A percentile compares a stretch with the other conserved stretches of the same genome.
phyloP scores from a whole-genome alignment of 1,140 invertebrate species.

The Akabosia matsudoensis region DNA sequence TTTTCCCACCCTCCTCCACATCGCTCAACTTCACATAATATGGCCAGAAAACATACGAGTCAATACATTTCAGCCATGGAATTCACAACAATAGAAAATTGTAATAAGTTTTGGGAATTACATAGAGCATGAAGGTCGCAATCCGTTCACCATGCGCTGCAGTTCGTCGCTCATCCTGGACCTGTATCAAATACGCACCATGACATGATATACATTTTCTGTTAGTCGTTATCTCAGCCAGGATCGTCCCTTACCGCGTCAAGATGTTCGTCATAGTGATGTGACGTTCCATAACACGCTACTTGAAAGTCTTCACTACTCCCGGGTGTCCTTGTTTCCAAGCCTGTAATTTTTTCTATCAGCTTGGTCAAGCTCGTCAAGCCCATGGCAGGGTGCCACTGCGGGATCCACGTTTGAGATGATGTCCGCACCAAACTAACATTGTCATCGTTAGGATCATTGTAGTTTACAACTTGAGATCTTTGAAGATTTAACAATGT shows the following conservation, averaged over 20 bases:
- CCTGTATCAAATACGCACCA: neutral
- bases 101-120: conserved; percentile 1
- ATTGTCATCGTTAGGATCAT: neutral
- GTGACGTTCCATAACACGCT: neutral
- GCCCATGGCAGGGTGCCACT: neutral
- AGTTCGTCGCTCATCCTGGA: neutral
- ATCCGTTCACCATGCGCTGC: neutral
- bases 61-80: neutral
- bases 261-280: conserved; percentile 26
- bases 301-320: conserved; percentile 4
- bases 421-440: neutral
- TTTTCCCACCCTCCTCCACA: conserved; percentile 35
- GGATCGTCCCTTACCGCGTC: conserved; percentile 41
- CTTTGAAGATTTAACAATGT: neutral
- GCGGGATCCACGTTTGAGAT: neutral
- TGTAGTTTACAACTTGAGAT: neutral
- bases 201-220: neutral
- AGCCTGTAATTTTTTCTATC: neutral
- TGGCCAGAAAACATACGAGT: neutral
- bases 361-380: neutral
- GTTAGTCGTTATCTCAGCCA: too few species aligned
- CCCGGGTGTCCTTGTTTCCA: neutral
- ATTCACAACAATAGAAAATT: neutral
- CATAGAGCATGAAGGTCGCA: conserved; percentile 17
- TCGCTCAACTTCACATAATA: neutral